These are phyloP conservation scores for Geopemphigus sp. DNA, from an alignment of 1,140 invertebrate species.

Conservation along the genomic window DNA sequence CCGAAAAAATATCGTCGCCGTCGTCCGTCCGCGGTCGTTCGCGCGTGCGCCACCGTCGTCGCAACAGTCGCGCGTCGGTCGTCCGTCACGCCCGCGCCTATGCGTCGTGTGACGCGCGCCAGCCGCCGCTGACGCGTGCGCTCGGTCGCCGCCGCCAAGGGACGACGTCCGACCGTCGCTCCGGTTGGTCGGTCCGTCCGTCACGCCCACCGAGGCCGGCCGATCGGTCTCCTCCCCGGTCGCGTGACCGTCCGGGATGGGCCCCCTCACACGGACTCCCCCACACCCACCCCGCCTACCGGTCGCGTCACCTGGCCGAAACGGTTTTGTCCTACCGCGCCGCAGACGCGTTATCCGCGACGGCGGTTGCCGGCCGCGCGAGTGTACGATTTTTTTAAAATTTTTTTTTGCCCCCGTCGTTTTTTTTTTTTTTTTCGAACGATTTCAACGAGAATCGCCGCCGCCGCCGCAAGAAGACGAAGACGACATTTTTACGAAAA, in stretches of 20 bases:
- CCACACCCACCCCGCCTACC: neutral
- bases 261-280: neutral
- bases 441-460: no score
- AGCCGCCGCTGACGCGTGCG: neutral
- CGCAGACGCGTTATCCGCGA: no score
- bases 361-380: neutral
- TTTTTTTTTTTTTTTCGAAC: no score
- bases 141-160: constrained; percentile 13
- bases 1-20: constrained; percentile 20
- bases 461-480: no score
- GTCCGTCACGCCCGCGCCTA: constrained; percentile 32
- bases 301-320: no score
- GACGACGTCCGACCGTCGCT: neutral
- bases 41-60: constrained; percentile 10
- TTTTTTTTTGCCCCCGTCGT: no score
- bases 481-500: no score
- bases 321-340: no score
- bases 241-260: neutral
- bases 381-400: no score
- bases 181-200: constrained; percentile 23
- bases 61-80: constrained; percentile 8
- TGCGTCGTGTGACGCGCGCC: neutral
- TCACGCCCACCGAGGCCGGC: neutral
- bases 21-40: constrained; percentile 9
- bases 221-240: neutral